Base-by-base conservation (phyloP, 2,113 vertebrate genomes). In the Uria aalge region DNA sequence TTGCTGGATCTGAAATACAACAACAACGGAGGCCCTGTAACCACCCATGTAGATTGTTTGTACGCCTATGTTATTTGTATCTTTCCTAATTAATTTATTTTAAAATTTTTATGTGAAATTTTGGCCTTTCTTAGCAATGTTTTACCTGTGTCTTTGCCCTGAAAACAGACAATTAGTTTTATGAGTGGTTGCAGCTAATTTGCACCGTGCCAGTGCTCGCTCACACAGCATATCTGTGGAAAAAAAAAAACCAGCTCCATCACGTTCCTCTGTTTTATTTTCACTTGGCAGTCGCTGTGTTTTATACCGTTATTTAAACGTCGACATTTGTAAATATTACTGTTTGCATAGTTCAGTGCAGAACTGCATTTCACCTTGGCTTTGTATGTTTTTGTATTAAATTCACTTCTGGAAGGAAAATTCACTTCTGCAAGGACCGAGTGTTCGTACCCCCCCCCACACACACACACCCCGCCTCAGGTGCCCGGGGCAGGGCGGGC, bases 401-500 rank as follows among this genome's bases (percentile, higher is more conserved):
- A 67, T 32, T 11, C 26, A 1, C 18, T 17, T 17, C 63, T 9
- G 5, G 1, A 3, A 4, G 4, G 2, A 14, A n/a, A 83, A 67
- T 32, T 11, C 22, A 1, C 18, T 17, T 17, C 63, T 9, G 4
- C 1, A 3, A 4, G 4, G 2, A 14, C 30, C 11, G 9, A 27
- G 6, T 2, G 47, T 6, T 5, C 2, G 5, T 2, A 5, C 21
- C 24, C 30, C 0, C 19, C 56, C 26, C 0, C 2, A 43, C 5
- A 43, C 43, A 16, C 43, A 43, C 43, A 43, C 41, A 15, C 41
- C 17, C 43, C 21, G 0, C 2, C 30, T 24, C 57, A 41, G 9
- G 45, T 5, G 41, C 26, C 10, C 21, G 8, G 16, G 18, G 6
- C 41, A 4, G 48, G 34, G 34, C 11, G 50, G 32, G 50, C 24